Conservation (phyloP, 2,113 vertebrate species). For the Rostratula benghalensis region DNA sequence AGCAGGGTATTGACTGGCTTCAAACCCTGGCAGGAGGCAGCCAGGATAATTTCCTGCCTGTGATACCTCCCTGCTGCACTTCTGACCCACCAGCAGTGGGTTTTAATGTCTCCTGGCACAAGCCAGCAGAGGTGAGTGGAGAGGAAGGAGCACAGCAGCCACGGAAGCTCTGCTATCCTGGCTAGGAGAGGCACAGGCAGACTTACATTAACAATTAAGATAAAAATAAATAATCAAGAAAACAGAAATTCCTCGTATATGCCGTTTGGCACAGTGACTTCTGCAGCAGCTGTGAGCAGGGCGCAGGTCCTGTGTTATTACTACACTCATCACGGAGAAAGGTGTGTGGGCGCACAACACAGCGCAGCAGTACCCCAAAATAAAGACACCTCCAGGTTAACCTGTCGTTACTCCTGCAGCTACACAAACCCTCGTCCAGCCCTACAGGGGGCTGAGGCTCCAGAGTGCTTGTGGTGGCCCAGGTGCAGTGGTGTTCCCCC, state of each 20-base stretch:
- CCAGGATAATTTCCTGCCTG: not conserved
- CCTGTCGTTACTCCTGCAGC: not conserved
- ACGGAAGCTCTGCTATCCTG: not conserved
- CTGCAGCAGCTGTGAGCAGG: not conserved
- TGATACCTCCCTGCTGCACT: not conserved
- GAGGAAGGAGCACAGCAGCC: not conserved
- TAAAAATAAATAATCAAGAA: not conserved
- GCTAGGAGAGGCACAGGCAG: not conserved
- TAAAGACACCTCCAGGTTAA: not conserved
- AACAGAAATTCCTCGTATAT: not conserved
- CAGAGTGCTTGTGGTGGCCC: accelerated
- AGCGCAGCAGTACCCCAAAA: accelerated
- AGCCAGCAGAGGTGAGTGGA: not conserved
- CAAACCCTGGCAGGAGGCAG: not conserved
- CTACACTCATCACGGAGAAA: accelerated
- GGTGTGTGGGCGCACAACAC: accelerated
- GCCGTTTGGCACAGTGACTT: not conserved
- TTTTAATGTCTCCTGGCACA: not conserved
- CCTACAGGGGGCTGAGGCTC: not conserved
- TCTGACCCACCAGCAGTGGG: not conserved
- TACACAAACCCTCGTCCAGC: not conserved
- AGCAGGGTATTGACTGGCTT: not conserved
- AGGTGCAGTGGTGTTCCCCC: not conserved
- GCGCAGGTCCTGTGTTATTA: not conserved
- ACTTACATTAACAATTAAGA: not conserved